Evolutionary conservation across 2,113 vertebrate genomes (phyloP).

Genomic region (Gasterosteus aculeatus): DNA sequence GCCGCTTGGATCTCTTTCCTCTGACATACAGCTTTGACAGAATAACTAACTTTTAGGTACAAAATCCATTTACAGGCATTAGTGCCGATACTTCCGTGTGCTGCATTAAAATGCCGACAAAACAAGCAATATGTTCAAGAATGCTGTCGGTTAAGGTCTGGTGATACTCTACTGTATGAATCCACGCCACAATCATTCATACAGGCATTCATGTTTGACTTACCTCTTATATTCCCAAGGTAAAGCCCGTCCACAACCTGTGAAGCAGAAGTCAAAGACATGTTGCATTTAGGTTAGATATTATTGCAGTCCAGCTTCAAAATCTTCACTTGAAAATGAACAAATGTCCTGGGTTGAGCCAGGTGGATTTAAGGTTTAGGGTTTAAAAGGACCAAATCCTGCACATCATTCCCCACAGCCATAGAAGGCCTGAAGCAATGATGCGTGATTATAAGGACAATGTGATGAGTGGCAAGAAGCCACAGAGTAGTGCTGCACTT

Average conservation of each 20-base stretch:
- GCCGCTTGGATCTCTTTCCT: not conserved
- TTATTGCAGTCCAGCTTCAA: constrained; percentile 31
- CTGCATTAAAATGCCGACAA: not conserved
- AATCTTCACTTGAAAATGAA: constrained; percentile 42
- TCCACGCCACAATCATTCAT: not conserved
- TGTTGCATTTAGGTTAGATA: constrained; percentile 39
- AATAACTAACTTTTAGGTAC: not conserved
- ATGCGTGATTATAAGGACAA: constrained; percentile 47
- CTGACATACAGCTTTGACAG: not conserved
- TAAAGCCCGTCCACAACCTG: constrained; percentile 89
- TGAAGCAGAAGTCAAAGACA: constrained; percentile 68
- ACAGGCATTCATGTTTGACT: constrained; percentile 55
- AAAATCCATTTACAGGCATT: not conserved
- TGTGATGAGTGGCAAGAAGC: constrained; percentile 31
- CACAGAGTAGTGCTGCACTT: constrained; percentile 14
- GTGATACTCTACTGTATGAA: not conserved
- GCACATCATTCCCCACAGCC: constrained; percentile 48
- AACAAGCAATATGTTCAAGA: not conserved
- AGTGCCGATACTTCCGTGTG: not conserved
- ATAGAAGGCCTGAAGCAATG: constrained; percentile 61
- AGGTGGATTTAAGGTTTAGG: constrained; percentile 69
- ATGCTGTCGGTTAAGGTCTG: not conserved
- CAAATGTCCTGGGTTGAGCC: constrained; percentile 36
- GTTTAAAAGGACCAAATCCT: constrained; percentile 40
- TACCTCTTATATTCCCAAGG: constrained; percentile 89